Evolutionary conservation across 2,888 invertebrate species (phyloP).

Genomic region (Gymnoscelis rufifasciata): DNA sequence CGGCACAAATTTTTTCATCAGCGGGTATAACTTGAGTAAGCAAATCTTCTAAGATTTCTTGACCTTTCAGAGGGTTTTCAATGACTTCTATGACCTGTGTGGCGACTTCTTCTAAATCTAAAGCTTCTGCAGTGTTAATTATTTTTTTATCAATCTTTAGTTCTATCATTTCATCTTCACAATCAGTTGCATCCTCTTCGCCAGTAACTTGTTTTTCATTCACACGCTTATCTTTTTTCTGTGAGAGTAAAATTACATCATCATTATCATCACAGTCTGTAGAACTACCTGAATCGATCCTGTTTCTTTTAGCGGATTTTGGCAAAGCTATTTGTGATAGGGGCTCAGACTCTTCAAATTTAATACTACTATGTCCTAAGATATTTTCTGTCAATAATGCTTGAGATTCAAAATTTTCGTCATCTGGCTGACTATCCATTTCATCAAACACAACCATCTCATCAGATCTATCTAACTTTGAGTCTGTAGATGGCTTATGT

Average conservation of each 20-base stretch:
- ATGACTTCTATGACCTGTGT: slow-evolving; percentile 39
- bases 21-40: slow-evolving; percentile 46
- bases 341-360: slow-evolving; percentile 17
- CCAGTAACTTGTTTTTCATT: slow-evolving; percentile 25
- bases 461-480: slow-evolving; percentile 42
- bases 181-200: slow-evolving; percentile 45
- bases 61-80: slow-evolving; percentile 14
- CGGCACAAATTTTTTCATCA: slow-evolving; percentile 14
- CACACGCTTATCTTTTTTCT: slow-evolving; percentile 22
- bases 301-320: slow-evolving; percentile 24
- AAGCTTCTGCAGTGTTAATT: slow-evolving; percentile 9
- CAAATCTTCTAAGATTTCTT: slow-evolving; percentile 40
- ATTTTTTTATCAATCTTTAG: slow-evolving; percentile 22
- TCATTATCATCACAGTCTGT: slow-evolving; percentile 35
- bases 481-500: slow-evolving; percentile 12
- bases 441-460: slow-evolving; percentile 60
- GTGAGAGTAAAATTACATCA: slow-evolving; percentile 29
- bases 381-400: slow-evolving; percentile 45
- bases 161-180: slow-evolving; percentile 42
- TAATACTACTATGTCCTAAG: slow-evolving; percentile 21
- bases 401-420: slow-evolving; percentile 54
- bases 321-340: slow-evolving; percentile 20
- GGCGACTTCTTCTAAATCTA: slow-evolving; percentile 36
- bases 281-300: slow-evolving; percentile 31
- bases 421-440: slow-evolving; percentile 40